Conservation (phyloP, 2,113 vertebrate genomes). For the Trinectes maculatus region DNA sequence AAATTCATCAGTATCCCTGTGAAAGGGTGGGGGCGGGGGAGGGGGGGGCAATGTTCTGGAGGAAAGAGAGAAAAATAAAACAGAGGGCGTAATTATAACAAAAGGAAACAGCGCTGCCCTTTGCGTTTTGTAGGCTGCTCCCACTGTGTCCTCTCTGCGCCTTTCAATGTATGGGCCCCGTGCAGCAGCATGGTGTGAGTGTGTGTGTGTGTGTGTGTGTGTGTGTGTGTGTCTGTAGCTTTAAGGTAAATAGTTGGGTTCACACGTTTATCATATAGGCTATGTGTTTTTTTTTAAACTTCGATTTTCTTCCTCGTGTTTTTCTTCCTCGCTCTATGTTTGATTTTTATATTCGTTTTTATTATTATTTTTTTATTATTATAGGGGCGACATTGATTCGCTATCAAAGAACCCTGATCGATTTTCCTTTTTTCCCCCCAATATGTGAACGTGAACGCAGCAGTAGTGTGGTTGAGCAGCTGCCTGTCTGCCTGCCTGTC, state of each 20-base stretch:
- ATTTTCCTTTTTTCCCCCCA: constrained; percentile 81
- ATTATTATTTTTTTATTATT: constrained; percentile 36
- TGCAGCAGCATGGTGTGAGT: constrained; percentile 18
- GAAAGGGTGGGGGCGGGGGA: constrained; percentile 84
- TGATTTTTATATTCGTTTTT: constrained; percentile 4
- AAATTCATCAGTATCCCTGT: constrained; percentile 97
- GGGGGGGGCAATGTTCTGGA: constrained; percentile 81
- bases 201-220: constrained; percentile 6
- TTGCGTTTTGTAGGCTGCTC: constrained; percentile 68
- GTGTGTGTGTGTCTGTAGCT: constrained; percentile 26
- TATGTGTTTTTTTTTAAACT: not conserved
- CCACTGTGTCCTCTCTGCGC: constrained; percentile 45
- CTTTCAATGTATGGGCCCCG: constrained; percentile 36
- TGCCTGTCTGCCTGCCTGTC: constrained; percentile 26
- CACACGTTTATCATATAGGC: constrained; percentile 20
- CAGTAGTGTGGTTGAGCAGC: constrained; percentile 26
- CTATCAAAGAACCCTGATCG: constrained; percentile 73
- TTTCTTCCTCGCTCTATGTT: not conserved
- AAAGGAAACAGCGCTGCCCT: constrained; percentile 80
- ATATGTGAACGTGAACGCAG: constrained; percentile 86
- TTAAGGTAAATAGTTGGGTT: constrained; percentile 51
- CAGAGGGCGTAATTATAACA: constrained; percentile 84
- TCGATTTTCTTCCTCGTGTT: constrained; percentile 50
- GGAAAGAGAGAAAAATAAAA: constrained; percentile 85
- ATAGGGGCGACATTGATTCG: constrained; percentile 74